phyloP scores from a whole-genome alignment of 92 coral and sea anemone species.

The Isaurus tuberculatus region DNA sequence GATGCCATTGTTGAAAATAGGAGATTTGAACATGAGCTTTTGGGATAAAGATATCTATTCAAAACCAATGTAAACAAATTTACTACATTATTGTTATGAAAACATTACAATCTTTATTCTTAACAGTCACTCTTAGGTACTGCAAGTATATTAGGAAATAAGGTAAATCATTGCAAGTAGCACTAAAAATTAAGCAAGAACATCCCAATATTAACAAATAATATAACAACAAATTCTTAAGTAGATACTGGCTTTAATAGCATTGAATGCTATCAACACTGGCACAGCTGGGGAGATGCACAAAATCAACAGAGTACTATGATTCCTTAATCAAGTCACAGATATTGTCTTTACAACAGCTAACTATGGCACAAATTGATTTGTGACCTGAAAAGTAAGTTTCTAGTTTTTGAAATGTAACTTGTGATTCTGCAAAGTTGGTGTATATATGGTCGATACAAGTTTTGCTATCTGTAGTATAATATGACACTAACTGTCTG shows the following conservation, averaged over 20 bases:
- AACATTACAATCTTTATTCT: slow-evolving; percentile 6
- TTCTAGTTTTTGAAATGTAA: slow-evolving; percentile 8
- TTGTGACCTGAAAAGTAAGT: slow-evolving; percentile 9
- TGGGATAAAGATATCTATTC: slow-evolving; percentile 5
- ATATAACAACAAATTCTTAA: slow-evolving; percentile 11
- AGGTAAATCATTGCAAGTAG: slow-evolving; percentile 5
- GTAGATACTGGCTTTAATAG: slow-evolving; percentile 8
- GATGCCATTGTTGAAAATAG: slow-evolving; percentile 9
- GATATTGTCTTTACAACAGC: slow-evolving; percentile 13
- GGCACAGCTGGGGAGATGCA: slow-evolving; percentile 15
- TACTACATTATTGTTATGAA: slow-evolving; percentile 5
- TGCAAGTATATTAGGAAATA: slow-evolving; percentile 12
- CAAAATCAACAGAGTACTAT: slow-evolving; percentile 8
- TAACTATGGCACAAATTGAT: slow-evolving; percentile 10
- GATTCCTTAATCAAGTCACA: slow-evolving; percentile 15
- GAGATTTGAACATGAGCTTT: slow-evolving; percentile 10
- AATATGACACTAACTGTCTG: slow-evolving; percentile 11
- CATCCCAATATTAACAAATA: slow-evolving; percentile 7
- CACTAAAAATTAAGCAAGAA: slow-evolving; percentile 12
- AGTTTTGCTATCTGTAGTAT: slow-evolving; percentile 6
- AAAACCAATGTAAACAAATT: slow-evolving; percentile 8
- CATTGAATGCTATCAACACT: slow-evolving; percentile 14
- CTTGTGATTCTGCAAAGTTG: slow-evolving; percentile 8
- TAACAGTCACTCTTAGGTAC: slow-evolving; percentile 9
- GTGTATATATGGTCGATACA: slow-evolving; percentile 13